Conservation (phyloP, 2,113 vertebrate species). For the Brachirus orientalis region DNA sequence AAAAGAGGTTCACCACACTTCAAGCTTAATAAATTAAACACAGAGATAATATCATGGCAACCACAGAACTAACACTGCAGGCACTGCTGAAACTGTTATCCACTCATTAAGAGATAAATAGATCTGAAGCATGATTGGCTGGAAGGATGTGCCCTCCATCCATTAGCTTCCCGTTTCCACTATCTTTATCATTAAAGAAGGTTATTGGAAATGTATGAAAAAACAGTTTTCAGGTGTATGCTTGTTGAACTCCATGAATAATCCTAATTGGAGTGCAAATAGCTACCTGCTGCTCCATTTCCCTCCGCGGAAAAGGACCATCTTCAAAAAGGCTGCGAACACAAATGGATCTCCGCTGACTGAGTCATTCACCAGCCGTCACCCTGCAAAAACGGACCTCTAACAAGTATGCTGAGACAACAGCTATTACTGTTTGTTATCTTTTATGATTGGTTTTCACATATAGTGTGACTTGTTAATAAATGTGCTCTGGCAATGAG, state of each 20-base stretch:
- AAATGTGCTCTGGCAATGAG: constrained; percentile 66
- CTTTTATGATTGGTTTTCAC: constrained; percentile 72
- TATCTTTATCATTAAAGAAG: constrained; percentile 60
- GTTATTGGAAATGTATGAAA: constrained; percentile 50
- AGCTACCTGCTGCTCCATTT: constrained; percentile 58
- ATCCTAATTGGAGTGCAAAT: constrained; percentile 69
- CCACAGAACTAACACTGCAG: constrained; percentile 45
- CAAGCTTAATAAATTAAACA: constrained; percentile 55
- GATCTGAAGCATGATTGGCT: constrained; percentile 63
- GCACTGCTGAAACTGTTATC: constrained; percentile 47
- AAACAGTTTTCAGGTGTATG: constrained; percentile 59
- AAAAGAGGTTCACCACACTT: constrained; percentile 33
- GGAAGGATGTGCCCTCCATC: constrained; percentile 47
- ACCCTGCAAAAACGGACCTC: constrained; percentile 29
- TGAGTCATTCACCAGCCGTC: constrained; percentile 26
- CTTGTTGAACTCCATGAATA: constrained; percentile 55
- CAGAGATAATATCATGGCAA: constrained; percentile 47
- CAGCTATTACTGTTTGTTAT: constrained; percentile 76
- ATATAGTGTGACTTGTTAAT: constrained; percentile 71
- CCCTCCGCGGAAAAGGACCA: constrained; percentile 48
- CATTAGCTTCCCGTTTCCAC: constrained; percentile 43
- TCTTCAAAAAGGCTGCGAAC: constrained; percentile 40
- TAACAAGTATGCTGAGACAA: constrained; percentile 71
- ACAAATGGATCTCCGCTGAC: constrained; percentile 39
- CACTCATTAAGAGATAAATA: constrained; percentile 68